These are phyloP conservation scores for Clepsis dumicolana DNA, from an alignment of 2,888 invertebrate genomes.

Conservation along the genomic window DNA sequence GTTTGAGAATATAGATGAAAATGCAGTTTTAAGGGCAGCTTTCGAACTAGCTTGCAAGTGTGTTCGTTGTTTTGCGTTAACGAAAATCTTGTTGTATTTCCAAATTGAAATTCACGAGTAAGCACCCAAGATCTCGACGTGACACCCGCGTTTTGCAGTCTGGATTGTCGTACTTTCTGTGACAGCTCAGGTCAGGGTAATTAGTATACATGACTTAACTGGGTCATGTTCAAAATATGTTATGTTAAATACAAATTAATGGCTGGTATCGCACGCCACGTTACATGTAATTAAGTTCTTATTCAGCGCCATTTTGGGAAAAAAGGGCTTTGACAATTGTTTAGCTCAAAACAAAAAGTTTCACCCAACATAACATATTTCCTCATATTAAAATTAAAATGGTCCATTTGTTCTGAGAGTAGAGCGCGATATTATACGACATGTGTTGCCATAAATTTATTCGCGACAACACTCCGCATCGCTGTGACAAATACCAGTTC, in stretches of 20 bases:
- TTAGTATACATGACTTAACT: neutral
- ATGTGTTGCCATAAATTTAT: constrained; percentile 33
- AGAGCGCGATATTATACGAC: constrained; percentile 19
- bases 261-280: neutral
- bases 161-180: neutral
- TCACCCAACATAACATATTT: constrained; percentile 13
- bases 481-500: constrained; percentile 36
- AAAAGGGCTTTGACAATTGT: constrained; percentile 9
- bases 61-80: neutral
- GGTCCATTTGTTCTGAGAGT: constrained; percentile 23
- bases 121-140: neutral
- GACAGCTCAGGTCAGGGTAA: constrained; percentile 3
- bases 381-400: constrained; percentile 38
- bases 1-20: too few relatives aligned
- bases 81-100: neutral
- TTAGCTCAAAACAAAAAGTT: constrained; percentile 15
- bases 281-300: neutral
- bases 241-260: neutral
- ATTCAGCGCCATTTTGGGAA: constrained; percentile 1
- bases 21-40: neutral
- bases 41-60: too few relatives aligned
- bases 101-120: neutral
- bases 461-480: constrained; percentile 20
- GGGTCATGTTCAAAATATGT: constrained; percentile 5
- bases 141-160: neutral